Evolutionary conservation across 2,888 invertebrate genomes (phyloP), one percentile per base, ranked within the genome.

Genomic region (Alitta virens): DNA sequence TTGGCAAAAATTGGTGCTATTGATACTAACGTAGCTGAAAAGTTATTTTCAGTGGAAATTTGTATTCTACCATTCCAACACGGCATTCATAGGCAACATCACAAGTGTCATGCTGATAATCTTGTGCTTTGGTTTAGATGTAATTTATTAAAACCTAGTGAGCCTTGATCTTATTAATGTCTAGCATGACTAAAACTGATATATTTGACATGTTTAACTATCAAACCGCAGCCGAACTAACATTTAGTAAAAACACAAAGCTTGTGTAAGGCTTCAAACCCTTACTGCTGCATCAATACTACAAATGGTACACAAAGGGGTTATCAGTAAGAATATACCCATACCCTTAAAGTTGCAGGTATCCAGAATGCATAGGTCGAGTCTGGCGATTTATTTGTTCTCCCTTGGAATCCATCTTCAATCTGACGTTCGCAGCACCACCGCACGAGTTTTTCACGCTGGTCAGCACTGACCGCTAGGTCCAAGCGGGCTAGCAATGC

Each of bases 341-440:
- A 16, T 52, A 59, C 59, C 59, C 51, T 49, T 50, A 59, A 25
- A 7, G 51, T 59, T 9, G 59, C 59, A 27, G 24, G 50, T 12
- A 59, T 46, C 59, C 59, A 59, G 59, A 59, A 59, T 21, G 49
- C 49, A 40, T 51, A 59, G 50, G 59, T 50, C 23, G 59, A 25
- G 24, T 59, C 51, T n/a, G 59, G 50, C 14, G 50, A 40, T 21
- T 59, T 59, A 40, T 59, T 59, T 21, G 59, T 59, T 23, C 59
- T 46, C 12, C 59, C 59, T 40, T 59, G 59, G 59, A 59, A 59
- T 50, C 59, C 59, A 7, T 50, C 50, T 21, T 50, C 59, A 5
- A 7, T 33, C 26, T 59, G 59, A 23, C 59, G 18, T 14, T 46
- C 25, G 24, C 38, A 23, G 49, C 59, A 59, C 59, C 59, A 59